Conservation (phyloP, 2,888 invertebrate genomes). For the Electrophaes corylata region DNA sequence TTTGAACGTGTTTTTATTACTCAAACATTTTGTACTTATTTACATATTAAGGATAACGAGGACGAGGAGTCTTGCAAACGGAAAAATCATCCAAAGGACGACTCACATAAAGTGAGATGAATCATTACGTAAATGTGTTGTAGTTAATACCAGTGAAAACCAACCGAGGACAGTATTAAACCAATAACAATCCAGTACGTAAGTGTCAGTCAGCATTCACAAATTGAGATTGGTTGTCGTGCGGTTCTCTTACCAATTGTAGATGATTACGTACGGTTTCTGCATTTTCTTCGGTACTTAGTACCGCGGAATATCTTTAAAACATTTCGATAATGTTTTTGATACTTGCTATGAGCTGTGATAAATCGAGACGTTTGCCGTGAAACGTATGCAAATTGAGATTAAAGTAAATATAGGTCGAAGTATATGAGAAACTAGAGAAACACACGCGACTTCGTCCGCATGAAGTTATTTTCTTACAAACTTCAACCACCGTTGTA, state of each 20-base stretch:
- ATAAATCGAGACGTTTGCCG: neutral
- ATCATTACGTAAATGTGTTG: neutral
- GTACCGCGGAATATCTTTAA: neutral
- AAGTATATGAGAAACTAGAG: too few species aligned
- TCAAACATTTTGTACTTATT: neutral
- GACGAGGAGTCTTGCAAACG: neutral
- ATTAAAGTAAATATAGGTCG: too few species aligned
- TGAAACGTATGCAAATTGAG: too few species aligned
- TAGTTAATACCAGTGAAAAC: slow-evolving; percentile 19
- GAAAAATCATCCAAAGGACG: neutral
- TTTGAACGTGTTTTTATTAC: too few species aligned
- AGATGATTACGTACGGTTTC: neutral
- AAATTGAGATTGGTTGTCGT: slow-evolving; percentile 19
- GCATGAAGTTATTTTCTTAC: too few species aligned
- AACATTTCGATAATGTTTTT: neutral
- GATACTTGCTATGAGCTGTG: neutral
- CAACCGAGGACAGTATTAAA: too few species aligned
- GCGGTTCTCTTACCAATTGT: slow-evolving; percentile 1
- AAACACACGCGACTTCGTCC: too few species aligned
- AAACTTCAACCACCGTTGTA: too few species aligned
- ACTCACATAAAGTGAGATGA: neutral
- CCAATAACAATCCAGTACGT: slow-evolving; percentile 11
- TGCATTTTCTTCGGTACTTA: neutral
- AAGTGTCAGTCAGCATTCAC: neutral
- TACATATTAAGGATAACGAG: neutral